Conservation (phyloP, 1,140 invertebrate species). For the Drosophila pachea region DNA sequence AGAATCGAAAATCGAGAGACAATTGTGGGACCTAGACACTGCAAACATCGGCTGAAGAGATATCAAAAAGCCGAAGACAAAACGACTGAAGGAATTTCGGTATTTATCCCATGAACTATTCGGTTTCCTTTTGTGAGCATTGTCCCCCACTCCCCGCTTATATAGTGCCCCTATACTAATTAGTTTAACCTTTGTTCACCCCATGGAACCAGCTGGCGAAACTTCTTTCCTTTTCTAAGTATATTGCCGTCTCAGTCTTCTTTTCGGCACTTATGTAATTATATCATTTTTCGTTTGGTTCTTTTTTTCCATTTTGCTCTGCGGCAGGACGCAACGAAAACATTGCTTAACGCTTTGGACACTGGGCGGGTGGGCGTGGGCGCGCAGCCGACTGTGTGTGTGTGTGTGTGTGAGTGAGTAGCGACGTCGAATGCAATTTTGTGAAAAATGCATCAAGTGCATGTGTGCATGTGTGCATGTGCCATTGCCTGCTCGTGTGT, state of each 20-base stretch:
- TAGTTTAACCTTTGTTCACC: slow-evolving; percentile 8
- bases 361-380: slow-evolving; percentile 10
- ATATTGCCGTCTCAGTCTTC: background rate
- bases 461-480: slow-evolving; percentile 46
- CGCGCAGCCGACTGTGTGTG: slow-evolving; percentile 45
- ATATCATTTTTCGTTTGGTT: slow-evolving; percentile 23
- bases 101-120: no score
- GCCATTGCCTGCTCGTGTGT: slow-evolving; percentile 15
- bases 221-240: background rate
- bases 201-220: background rate
- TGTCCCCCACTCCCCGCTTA: no score
- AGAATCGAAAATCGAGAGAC: background rate
- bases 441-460: slow-evolving; percentile 74
- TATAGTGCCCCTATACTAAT: no score
- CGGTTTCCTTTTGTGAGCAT: no score
- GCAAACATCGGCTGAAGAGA: no score
- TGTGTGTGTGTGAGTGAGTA: slow-evolving; percentile 39
- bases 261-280: background rate
- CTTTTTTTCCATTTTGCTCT: slow-evolving; percentile 37
- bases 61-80: no score
- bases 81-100: no score
- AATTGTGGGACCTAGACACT: no score
- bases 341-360: background rate
- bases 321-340: slow-evolving; percentile 40
- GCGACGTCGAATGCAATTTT: slow-evolving; percentile 74